phyloP scores from a whole-genome alignment of 2,888 invertebrate genomes.

The Chrysodeixis includens region DNA sequence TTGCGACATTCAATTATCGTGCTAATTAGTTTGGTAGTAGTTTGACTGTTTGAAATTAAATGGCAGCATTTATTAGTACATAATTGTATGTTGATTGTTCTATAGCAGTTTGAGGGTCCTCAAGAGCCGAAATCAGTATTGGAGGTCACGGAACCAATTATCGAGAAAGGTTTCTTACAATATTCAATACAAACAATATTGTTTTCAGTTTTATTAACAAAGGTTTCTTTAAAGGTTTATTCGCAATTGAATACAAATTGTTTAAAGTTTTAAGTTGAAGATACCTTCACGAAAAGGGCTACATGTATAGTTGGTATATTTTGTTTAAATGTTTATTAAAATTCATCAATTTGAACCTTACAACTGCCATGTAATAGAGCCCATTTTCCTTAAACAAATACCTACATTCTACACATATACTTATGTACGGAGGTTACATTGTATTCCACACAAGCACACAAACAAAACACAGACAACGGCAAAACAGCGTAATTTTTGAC shows the following conservation, averaged over 20 bases:
- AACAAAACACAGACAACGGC: constrained; percentile 3
- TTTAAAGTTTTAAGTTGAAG: too few relatives aligned
- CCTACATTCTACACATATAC: too few relatives aligned
- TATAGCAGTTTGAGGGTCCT: constrained; percentile 1
- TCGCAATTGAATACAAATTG: too few relatives aligned
- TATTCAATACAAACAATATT: background rate
- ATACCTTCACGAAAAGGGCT: too few relatives aligned
- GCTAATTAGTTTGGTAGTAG: constrained; percentile 10
- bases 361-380: too few relatives aligned
- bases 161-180: background rate
- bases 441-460: too few relatives aligned
- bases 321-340: too few relatives aligned
- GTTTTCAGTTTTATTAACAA: background rate
- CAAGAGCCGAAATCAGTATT: background rate
- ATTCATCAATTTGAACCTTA: too few relatives aligned
- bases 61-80: constrained; percentile 18
- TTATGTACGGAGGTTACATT: too few relatives aligned
- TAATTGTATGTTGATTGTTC: constrained; percentile 6
- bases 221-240: background rate
- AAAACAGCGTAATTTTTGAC: constrained; percentile 34
- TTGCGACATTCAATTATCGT: constrained; percentile 12
- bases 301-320: too few relatives aligned
- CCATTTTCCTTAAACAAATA: too few relatives aligned
- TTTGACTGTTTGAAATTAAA: constrained; percentile 19
- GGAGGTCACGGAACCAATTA: constrained; percentile 4